A percentile compares a stretch with the other conserved stretches of the same genome.
These are phyloP conservation scores for Psittacara wagleri DNA, from an alignment of 2,113 vertebrate species.

Conservation along the genomic window DNA sequence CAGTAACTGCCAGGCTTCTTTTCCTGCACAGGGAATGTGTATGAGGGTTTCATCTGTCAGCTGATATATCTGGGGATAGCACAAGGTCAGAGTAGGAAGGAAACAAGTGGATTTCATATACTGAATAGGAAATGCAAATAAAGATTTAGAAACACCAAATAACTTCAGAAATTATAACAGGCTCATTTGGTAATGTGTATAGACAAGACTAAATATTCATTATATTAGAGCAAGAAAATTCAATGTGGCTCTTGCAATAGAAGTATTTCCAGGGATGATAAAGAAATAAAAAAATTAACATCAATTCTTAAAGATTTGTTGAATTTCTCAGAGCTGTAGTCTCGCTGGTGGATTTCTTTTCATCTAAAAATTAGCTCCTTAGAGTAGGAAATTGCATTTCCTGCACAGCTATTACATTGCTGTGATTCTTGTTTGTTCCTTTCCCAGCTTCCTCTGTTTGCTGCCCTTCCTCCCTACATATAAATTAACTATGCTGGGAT, in stretches of 20 bases:
- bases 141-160: constrained; percentile 5
- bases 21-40: not conserved
- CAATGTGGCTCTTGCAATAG: not conserved
- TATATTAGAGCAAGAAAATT: not conserved
- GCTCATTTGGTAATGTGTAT: not conserved
- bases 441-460: not conserved
- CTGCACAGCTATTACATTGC: not conserved
- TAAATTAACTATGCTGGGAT: not conserved
- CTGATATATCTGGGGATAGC: not conserved
- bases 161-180: not conserved
- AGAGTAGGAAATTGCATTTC: not conserved
- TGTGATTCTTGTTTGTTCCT: not conserved
- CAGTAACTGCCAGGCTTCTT: constrained; percentile 4
- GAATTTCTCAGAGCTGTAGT: not conserved
- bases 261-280: not conserved
- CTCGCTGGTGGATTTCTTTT: not conserved
- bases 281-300: not conserved
- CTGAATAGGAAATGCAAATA: constrained; percentile 16
- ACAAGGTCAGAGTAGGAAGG: constrained; percentile 2
- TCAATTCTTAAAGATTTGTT: not conserved
- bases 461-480: not conserved
- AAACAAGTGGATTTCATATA: not conserved
- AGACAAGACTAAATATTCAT: not conserved
- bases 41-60: constrained; percentile 21
- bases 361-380: not conserved